Conservation (phyloP, 2,888 invertebrate species). For the Noctua pronuba region DNA sequence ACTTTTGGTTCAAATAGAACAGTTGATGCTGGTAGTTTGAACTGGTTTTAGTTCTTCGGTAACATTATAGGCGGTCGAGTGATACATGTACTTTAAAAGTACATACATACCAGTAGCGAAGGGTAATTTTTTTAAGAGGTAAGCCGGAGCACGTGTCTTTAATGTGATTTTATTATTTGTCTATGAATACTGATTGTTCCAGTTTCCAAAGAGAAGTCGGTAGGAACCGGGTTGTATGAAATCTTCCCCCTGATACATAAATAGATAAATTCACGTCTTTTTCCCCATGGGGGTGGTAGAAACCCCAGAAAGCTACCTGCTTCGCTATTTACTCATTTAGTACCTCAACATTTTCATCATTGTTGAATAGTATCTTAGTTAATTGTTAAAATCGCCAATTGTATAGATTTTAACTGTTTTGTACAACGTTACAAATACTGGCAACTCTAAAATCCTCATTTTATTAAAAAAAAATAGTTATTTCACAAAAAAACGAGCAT, state of each 20-base stretch:
- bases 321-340: background rate
- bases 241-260: no score
- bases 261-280: background rate
- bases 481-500: conserved; percentile 7
- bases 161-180: no score
- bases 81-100: background rate
- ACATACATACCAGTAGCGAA: no score
- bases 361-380: no score
- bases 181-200: no score
- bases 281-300: background rate
- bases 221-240: no score
- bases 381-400: background rate
- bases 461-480: background rate
- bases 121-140: no score
- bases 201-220: no score
- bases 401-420: background rate
- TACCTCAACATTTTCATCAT: background rate
- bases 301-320: background rate
- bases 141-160: no score
- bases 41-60: conserved; percentile 12
- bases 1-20: conserved; percentile 37
- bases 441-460: background rate
- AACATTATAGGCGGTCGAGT: background rate
- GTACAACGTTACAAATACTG: background rate
- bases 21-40: conserved; percentile 6